Evolutionary conservation across 2,888 invertebrate species (phyloP), one percentile per base, ranked within the genome.

Genomic region (Drosophila leonis): DNA sequence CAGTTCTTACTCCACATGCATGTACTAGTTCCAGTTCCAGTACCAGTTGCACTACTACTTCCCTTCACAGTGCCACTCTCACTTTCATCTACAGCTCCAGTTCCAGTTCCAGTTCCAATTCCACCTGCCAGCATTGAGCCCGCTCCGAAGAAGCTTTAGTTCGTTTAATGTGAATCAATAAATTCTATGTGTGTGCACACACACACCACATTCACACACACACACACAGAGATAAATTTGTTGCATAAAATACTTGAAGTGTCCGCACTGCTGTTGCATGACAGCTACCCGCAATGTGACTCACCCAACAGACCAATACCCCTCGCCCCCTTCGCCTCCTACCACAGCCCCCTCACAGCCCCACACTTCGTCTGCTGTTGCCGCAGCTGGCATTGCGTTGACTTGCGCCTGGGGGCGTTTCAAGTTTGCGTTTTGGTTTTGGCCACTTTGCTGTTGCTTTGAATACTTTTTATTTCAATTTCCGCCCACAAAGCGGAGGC

Each of bases 391-490:
- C 62, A 29, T 48, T 12, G 60, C 42, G 51, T 62, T 78, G 65
- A 68, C 68, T 75, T 54, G 75, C 15, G 37, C 44, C 80, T 71
- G 65, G 75, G 72, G 84, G 84, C 82, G 65, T 71, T 82, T 80
- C 54, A 69, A 77, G 77, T 85, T 79, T 82, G 57, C 66, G 63
- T 65, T 73, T 75, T 74, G 65, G 69, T 70, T 82, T 73, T 73
- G 68, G 52, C 71, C 75, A 76, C 72, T 78, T 80, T 71, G 46
- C 65, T 55, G 66, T 62, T 66, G 63, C 75, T 69, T 69, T 72
- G 71, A 75, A 77, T 76, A 67, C 69, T 82, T 90, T 90, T 88
- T 90, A 85, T 85, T 85, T 85, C 90, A 85, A 85, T 90, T 90
- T 90, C 83, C 89, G 72, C 59, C 74, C 72, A 72, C 84, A 83